Conservation (phyloP, 30 jellyfish, hydroid and myxozoan genomes). For the Clytia hemisphaerica region DNA sequence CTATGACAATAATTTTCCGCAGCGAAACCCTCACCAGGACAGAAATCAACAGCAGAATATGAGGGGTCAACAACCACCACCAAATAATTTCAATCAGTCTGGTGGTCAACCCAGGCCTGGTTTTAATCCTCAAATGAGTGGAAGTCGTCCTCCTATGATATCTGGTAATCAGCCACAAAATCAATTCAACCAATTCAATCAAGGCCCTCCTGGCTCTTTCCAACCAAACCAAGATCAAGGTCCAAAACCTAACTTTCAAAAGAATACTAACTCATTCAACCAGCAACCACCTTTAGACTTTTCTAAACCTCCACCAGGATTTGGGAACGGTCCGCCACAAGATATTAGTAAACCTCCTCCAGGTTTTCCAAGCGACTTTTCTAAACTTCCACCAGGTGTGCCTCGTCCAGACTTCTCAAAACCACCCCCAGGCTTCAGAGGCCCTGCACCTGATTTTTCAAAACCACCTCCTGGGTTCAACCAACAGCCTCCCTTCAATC, state of each 20-base stretch:
- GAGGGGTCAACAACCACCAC: no score
- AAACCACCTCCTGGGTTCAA: slow-evolving; percentile 1
- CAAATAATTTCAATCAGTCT: no score
- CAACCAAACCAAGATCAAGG: neutral
- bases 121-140: no score
- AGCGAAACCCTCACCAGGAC: no score
- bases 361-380: neutral
- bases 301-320: no score
- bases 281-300: slow-evolving; percentile 24
- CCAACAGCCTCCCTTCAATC: neutral
- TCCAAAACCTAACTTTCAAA: slow-evolving; percentile 1
- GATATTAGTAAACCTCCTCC: slow-evolving; percentile 6
- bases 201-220: neutral
- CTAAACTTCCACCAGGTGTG: slow-evolving; percentile 5
- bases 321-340: no score
- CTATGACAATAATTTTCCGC: no score
- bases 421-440: slow-evolving; percentile 7
- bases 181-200: neutral
- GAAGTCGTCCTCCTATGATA: no score
- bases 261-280: no score
- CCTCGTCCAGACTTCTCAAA: slow-evolving; percentile 12
- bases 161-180: no score
- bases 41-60: no score
- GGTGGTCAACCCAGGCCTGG: no score
- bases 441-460: neutral